Conservation (phyloP, 2,113 vertebrate species). For the Serilophus lunatus region DNA sequence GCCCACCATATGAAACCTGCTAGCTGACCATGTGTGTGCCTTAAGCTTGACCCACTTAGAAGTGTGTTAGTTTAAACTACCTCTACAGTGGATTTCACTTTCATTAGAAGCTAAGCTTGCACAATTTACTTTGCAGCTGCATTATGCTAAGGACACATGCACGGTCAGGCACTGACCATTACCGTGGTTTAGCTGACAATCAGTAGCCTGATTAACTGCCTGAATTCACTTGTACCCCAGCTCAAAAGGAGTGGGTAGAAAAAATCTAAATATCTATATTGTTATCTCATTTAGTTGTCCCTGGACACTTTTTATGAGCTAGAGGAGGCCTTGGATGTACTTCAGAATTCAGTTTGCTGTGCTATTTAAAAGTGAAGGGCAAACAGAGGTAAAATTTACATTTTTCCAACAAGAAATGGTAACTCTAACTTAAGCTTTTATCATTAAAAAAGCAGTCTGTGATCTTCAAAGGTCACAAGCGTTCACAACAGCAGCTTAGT, state of each 20-base stretch:
- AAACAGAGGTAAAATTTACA: slow-evolving; percentile 1
- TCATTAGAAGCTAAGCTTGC: slow-evolving; percentile 24
- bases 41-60: background rate
- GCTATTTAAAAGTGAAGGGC: background rate
- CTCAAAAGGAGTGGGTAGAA: background rate
- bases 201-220: slow-evolving; percentile 42
- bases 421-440: background rate
- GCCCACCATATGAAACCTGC: background rate
- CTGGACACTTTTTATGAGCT: slow-evolving; percentile 14
- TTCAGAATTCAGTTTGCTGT: slow-evolving; percentile 1
- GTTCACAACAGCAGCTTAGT: background rate
- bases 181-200: slow-evolving; percentile 5
- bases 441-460: background rate
- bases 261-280: slow-evolving; percentile 31
- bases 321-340: background rate
- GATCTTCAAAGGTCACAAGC: slow-evolving; percentile 10
- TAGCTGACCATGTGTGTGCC: background rate
- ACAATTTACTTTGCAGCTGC: slow-evolving; percentile 20
- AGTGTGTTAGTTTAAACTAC: background rate
- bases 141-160: slow-evolving; percentile 50
- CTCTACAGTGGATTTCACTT: slow-evolving; percentile 4
- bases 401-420: background rate
- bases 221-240: slow-evolving; percentile 32
- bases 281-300: slow-evolving; percentile 36
- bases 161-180: slow-evolving; percentile 15